These are phyloP conservation scores for Nomada hirtipes DNA, from an alignment of 2,888 invertebrate genomes.

Conservation along the genomic window DNA sequence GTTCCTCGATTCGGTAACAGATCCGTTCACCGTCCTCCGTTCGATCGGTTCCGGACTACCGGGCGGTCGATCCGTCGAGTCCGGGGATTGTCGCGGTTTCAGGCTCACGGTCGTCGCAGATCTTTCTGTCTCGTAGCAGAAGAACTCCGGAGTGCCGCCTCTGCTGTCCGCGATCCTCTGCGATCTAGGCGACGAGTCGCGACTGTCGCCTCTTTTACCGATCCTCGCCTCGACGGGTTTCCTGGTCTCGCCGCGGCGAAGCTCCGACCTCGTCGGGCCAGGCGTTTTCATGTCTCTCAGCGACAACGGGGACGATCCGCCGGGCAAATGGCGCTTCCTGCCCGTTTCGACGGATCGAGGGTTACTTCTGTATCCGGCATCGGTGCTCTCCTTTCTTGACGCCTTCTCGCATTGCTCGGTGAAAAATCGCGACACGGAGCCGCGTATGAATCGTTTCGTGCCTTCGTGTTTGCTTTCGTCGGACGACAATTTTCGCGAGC, in stretches of 20 bases:
- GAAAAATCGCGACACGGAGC: slow-evolving; percentile 47
- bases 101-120: slow-evolving; percentile 26
- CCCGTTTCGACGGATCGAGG: background rate
- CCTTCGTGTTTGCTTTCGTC: background rate
- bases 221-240: slow-evolving; percentile 10
- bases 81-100: background rate
- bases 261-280: background rate
- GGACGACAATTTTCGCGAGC: background rate
- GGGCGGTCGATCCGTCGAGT: too few species aligned
- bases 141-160: slow-evolving; percentile 20
- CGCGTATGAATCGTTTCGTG: slow-evolving; percentile 25
- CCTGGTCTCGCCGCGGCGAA: background rate
- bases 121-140: slow-evolving; percentile 32
- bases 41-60: background rate
- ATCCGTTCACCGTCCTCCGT: background rate
- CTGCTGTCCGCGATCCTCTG: slow-evolving; percentile 1
- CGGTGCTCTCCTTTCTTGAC: background rate
- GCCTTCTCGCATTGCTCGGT: slow-evolving; percentile 29
- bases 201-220: background rate
- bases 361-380: too few species aligned
- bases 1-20: background rate
- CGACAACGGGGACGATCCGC: slow-evolving; percentile 33
- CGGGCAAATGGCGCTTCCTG: background rate
- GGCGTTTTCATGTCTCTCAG: slow-evolving; percentile 1
- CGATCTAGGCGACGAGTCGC: background rate